Evolutionary conservation across 1,140 invertebrate genomes (phyloP), one percentile per base, ranked within the genome.

Genomic region (Nasonia giraulti): DNA sequence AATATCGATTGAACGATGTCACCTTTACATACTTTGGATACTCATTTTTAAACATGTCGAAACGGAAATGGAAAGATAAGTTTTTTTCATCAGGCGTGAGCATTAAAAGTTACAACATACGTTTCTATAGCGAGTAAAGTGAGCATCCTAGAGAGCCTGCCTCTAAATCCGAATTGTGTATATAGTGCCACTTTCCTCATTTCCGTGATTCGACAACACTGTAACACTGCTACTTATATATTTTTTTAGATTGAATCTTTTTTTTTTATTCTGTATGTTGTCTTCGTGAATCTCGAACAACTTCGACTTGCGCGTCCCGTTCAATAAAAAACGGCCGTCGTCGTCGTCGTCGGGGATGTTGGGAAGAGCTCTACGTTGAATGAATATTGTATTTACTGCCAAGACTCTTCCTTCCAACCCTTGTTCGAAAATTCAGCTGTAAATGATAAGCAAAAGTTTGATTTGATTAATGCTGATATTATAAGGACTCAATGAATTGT

Each of bases 81-180:
- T 31, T 78, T 78, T 62, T 68, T 40, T 69, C 66, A 37, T 71
- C 33, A 71, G n/a, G 68, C 62, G 11, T 71, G 33, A 81, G 68
- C 66, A 73, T 33, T 82, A 50, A 81, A 66, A 68, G 37, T 80
- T 68, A 17, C 23, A 71, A 69, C 33, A 76, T 55, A 66, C 31
- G 74, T 69, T 50, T 69, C 1, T 10, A 50, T 44, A 86, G 76
- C 69, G 55, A 82, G 50, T 83, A 47, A 82, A 62, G 50, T 83
- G 66, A 86, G 69, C 27, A 62, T 86, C n/a, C 75, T 83, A 85
- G 84, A 86, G 85, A 82, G 80, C 85, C 85, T 82, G 85, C 76
- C 80, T 86, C 80, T 82, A 78, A 79, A 74, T 79, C 78, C 27
- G 74, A 83, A 78, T 80, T 79, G 74, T 8, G 10, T 62, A 62